A percentile compares a stretch with the other conserved stretches of the same genome.
phyloP scores from a whole-genome alignment of 2,113 vertebrate genomes.

The Aegotheles bennettii region DNA sequence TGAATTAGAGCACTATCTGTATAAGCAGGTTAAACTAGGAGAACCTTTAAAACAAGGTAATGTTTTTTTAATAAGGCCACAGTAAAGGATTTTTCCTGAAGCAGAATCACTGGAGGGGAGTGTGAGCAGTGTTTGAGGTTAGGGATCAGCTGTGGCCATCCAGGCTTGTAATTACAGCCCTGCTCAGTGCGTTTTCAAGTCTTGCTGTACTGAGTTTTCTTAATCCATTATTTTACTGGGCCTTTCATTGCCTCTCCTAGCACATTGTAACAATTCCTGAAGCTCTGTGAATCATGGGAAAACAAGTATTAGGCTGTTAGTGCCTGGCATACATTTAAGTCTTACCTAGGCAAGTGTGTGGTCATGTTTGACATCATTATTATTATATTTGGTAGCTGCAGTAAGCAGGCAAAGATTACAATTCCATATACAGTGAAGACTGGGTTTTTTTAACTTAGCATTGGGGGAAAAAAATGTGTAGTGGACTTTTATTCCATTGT shows the following conservation, averaged over 20 bases:
- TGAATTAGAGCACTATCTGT: too few species aligned
- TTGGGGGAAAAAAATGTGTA: neutral
- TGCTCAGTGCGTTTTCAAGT: constrained; percentile 17
- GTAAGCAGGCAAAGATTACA: neutral
- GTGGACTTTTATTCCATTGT: neutral
- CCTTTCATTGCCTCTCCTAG: neutral
- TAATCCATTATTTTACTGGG: constrained; percentile 22
- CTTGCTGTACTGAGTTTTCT: neutral
- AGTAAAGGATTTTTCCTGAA: neutral
- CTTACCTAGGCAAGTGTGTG: neutral
- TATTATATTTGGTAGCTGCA: neutral
- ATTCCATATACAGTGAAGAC: neutral
- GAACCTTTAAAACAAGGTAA: constrained; percentile 23
- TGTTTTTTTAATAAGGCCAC: neutral
- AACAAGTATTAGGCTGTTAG: neutral
- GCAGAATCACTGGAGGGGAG: neutral
- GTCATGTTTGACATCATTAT: neutral
- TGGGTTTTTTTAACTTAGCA: neutral
- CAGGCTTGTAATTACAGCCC: constrained; percentile 46
- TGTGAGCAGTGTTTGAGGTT: neutral
- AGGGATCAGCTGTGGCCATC: constrained; percentile 19
- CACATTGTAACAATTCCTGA: neutral
- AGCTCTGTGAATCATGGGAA: neutral
- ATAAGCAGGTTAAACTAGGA: neutral
- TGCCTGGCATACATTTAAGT: neutral